These are phyloP conservation scores for Acheta domesticus DNA, from an alignment of 2,888 invertebrate species.

Conservation along the genomic window DNA sequence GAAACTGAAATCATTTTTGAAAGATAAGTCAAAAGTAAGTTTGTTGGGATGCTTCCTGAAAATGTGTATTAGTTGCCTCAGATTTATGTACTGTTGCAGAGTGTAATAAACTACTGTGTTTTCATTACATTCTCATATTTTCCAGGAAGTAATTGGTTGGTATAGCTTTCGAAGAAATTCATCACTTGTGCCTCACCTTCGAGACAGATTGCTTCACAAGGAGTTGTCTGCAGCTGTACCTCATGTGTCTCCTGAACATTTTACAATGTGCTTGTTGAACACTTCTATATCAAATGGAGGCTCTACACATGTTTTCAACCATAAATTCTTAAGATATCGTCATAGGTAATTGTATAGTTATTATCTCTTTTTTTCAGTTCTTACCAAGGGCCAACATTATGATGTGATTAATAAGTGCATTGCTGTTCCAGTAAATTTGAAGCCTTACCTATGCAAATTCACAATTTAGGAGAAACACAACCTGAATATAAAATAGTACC, in stretches of 20 bases:
- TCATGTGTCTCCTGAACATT: constrained; percentile 54
- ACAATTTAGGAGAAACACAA: constrained; percentile 45
- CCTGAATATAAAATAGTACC: constrained; percentile 47
- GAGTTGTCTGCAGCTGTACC: constrained; percentile 59
- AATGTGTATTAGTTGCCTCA: too few species aligned
- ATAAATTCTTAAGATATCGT: constrained; percentile 59
- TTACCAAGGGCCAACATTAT: background rate
- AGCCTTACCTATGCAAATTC: constrained; percentile 45
- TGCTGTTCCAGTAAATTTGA: constrained; percentile 41
- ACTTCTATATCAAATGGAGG: constrained; percentile 52
- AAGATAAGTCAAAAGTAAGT: constrained; percentile 48
- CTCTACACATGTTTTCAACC: constrained; percentile 61
- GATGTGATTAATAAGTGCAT: background rate
- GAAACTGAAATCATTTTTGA: constrained; percentile 54
- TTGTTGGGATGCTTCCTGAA: too few species aligned
- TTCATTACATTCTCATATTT: constrained; percentile 20
- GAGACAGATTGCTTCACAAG: constrained; percentile 62
- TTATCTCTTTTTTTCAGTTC: background rate
- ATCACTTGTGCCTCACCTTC: constrained; percentile 56
- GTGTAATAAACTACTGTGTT: too few species aligned
- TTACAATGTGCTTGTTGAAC: constrained; percentile 60
- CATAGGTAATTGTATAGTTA: constrained; percentile 35
- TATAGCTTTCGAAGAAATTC: constrained; percentile 60
- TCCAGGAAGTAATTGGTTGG: constrained; percentile 61
- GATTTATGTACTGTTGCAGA: too few species aligned